Base-by-base conservation (phyloP, 2,113 vertebrate species). In the Anser brachyrhynchus region DNA sequence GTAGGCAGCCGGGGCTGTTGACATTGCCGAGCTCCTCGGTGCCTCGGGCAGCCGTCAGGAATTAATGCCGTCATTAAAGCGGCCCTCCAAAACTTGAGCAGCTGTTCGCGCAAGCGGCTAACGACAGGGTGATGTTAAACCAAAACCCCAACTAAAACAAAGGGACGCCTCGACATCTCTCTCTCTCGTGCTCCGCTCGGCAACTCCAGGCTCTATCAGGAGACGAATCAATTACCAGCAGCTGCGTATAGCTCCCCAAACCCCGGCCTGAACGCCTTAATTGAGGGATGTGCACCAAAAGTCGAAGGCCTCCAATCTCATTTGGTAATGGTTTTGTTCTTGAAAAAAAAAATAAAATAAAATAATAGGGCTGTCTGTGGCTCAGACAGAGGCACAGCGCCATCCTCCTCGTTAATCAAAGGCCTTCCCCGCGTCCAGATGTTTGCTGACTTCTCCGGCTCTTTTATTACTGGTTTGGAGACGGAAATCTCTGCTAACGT, bases 61-160 rank as follows among this genome's bases (percentile, higher is more conserved):
- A 85, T 91, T 95, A 84, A 91, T 90, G 84, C 95, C 87, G 81
- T 85, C 94, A 85, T 92, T 96, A 96, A 95, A 88, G 57, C 80
- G 87, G 28, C 78, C 83, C 91, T 94, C 77, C 96, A 91, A 85
- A 93, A 96, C 61, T 49, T 3, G 13, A 94, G 69, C 89, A 94
- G 85, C 94, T 95, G 94, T 88, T 95, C 55, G 0, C 12, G 57
- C 73, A 85, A 78, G 71, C 75, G 74, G 58, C 58, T 66, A 92
- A 85, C 81, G 37, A 66, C 25, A n/a, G 71, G 64, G 65, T 74
- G 82, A 93, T 52, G 89, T 87, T 91, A 96, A 97, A 97, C 94
- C 95, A 94, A 78, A 95, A 87, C 70, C 57, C 19, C 39, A 28
- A 91, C 65, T 0, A 0, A 71, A 95, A 91, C 12, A 28, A 81